Evolutionary conservation across 2,797 vertebrate species (phyloP).

Genomic region (Cyprinella venusta): DNA sequence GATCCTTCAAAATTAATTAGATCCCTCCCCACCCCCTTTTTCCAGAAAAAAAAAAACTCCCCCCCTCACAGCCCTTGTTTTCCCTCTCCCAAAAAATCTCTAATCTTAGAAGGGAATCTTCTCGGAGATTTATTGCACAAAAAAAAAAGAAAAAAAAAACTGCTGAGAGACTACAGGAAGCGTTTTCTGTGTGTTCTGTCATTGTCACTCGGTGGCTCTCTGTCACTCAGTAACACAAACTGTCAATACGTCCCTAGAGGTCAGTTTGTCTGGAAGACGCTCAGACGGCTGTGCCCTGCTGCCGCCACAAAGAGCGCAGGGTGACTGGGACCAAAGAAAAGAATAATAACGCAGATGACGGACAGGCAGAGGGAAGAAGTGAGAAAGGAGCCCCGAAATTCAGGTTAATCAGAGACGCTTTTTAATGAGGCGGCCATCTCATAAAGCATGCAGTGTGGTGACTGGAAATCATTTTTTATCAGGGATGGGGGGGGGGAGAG

Average conservation of each 20-base stretch:
- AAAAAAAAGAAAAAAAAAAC: not conserved
- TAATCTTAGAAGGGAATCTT: slow-evolving; percentile 38
- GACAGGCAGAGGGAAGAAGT: slow-evolving; percentile 65
- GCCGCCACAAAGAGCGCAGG: slow-evolving; percentile 87
- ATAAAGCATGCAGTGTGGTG: slow-evolving; percentile 75
- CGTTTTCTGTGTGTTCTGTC: slow-evolving; percentile 65
- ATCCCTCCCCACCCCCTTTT: slow-evolving; percentile 79
- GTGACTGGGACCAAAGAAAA: slow-evolving; percentile 35
- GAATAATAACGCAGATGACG: slow-evolving; percentile 24
- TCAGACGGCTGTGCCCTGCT: slow-evolving; percentile 95
- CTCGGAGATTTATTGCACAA: not conserved
- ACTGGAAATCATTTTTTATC: slow-evolving; percentile 81
- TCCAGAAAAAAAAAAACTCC: slow-evolving; percentile 61
- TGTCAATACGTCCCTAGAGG: slow-evolving; percentile 99
- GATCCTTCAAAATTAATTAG: slow-evolving; percentile 99
- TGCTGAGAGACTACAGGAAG: slow-evolving; percentile 28
- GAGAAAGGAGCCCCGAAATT: slow-evolving; percentile 73
- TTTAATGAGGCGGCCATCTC: slow-evolving; percentile 93
- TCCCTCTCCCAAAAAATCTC: slow-evolving; percentile 58
- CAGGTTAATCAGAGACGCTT: slow-evolving; percentile 96
- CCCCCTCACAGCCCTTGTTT: slow-evolving; percentile 55
- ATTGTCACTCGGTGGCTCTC: slow-evolving; percentile 73
- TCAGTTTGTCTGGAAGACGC: slow-evolving; percentile 98
- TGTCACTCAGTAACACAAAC: slow-evolving; percentile 93
- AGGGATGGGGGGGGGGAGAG: slow-evolving; percentile 59